Conservation (phyloP, 2,797 vertebrate genomes). For the Artibeus jamaicensis region DNA sequence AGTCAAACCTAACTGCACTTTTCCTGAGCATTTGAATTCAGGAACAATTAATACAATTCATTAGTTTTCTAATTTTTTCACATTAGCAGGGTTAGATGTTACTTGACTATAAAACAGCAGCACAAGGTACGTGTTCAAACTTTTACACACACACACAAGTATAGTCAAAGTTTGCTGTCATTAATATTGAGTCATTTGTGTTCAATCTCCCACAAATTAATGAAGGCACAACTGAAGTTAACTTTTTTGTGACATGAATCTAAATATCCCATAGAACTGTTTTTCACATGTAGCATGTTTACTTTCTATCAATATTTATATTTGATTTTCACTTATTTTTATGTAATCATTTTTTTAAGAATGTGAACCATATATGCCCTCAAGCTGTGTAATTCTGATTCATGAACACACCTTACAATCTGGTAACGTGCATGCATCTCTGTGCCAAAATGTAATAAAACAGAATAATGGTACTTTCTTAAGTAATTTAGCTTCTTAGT, state of each 20-base stretch:
- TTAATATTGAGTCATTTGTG: background rate
- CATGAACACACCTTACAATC: background rate
- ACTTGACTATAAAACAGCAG: background rate
- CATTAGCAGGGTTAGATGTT: background rate
- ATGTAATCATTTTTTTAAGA: background rate
- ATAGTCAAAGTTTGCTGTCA: background rate
- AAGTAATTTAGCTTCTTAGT: background rate
- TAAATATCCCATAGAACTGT: background rate
- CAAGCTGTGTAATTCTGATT: background rate
- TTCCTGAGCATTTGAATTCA: background rate
- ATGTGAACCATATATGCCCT: background rate
- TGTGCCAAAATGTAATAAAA: background rate
- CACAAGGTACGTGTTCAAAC: background rate
- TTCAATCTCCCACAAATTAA: background rate
- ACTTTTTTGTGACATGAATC: background rate
- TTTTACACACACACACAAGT: background rate
- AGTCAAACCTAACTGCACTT: background rate
- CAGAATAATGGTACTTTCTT: background rate
- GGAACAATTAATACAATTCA: background rate
- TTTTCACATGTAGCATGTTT: conserved; percentile 14
- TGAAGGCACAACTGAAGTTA: background rate
- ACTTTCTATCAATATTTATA: background rate
- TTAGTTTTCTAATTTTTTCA: background rate
- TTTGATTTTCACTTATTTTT: background rate
- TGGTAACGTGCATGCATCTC: background rate